Evolutionary conservation across 2,888 invertebrate genomes (phyloP), one percentile per base, ranked within the genome.

Genomic region (Leucophenga montana): DNA sequence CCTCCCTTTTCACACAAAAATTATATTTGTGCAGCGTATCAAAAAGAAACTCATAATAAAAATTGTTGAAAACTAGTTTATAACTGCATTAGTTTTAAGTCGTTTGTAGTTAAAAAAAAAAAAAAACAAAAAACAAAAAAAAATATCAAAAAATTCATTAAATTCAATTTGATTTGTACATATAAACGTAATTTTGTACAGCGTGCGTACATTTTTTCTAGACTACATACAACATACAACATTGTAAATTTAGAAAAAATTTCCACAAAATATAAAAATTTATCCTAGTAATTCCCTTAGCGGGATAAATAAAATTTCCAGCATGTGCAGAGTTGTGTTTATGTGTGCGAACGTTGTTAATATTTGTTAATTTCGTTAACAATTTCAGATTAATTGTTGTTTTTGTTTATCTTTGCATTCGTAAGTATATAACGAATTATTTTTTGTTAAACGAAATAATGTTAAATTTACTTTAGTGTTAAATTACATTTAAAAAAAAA

Each of bases 261-360:
- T 54, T 11, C 33, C 44, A 31, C 48, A 13, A 9, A 20, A 46
- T 39, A 27, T 56, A 46, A 16, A 75, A 71, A 86, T 87, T 87
- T 87, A 85, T 85, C 88, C 87, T 85, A 77, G 79, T 79, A 86
- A 3, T 79, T 87, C 88, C 87, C 87, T 87, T 87, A 87, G 87
- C 82, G 81, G 87, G 88, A 86, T 85, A 84, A 88, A 87, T 88
- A 74, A 74, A 86, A 78, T 88, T 80, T 87, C 86, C 69, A 61
- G 69, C 70, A 77, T 76, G 77, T 67, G 72, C 83, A 76, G 75
- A 75, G 74, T 75, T 79, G 78, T 75, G 82, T 79, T 83, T 85
- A 78, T 80, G 72, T 69, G 46, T 61, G 4, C 8, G 5, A 39
- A 39, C 39, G 9, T 39, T 39, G 39, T 39, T 39, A 39, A 39